A percentile compares a stretch with the other conserved stretches of the same genome.
These are phyloP conservation scores for Tichodroma muraria DNA, from an alignment of 2,113 vertebrate genomes.

Conservation along the genomic window DNA sequence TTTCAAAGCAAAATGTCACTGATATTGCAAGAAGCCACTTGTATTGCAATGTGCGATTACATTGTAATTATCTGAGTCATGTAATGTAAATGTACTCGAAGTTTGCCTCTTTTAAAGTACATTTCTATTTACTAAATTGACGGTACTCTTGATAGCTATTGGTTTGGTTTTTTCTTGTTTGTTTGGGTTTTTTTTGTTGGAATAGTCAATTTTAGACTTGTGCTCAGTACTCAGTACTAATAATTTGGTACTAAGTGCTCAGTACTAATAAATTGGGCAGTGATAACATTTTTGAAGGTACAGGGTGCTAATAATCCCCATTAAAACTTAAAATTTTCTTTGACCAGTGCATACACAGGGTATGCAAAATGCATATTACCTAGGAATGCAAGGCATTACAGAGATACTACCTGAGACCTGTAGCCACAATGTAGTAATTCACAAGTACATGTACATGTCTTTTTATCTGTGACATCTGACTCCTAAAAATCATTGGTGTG, in stretches of 20 bases:
- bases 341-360: fast-evolving
- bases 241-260: neutral
- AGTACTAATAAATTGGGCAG: neutral
- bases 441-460: neutral
- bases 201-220: neutral
- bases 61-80: neutral
- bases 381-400: neutral
- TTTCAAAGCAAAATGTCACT: neutral
- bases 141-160: neutral
- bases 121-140: neutral
- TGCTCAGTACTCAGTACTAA: neutral
- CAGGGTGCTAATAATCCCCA: neutral
- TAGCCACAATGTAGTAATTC: neutral
- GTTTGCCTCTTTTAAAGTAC: neutral
- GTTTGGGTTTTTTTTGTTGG: neutral
- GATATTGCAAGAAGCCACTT: neutral
- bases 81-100: neutral
- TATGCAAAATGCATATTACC: neutral
- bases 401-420: neutral
- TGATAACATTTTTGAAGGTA: neutral
- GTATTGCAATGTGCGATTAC: neutral
- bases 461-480: neutral
- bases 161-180: neutral
- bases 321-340: neutral
- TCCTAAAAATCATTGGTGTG: neutral